These are phyloP conservation scores for Nycticorax nycticorax DNA, from an alignment of 2,113 vertebrate genomes.

Conservation along the genomic window DNA sequence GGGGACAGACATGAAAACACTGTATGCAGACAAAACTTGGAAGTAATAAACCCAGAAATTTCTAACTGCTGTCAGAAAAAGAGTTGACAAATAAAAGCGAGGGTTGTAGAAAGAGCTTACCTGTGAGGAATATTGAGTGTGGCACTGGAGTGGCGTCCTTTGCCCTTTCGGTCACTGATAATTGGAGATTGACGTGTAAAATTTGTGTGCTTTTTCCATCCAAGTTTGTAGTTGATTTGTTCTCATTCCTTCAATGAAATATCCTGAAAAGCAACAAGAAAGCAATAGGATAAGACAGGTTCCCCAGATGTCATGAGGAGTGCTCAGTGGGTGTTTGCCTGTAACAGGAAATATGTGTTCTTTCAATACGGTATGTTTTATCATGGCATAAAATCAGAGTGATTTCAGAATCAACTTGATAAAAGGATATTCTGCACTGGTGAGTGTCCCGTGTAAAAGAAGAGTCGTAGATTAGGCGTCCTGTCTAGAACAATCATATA, in stretches of 20 bases:
- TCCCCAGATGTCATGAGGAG: background rate
- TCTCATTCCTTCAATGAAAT: background rate
- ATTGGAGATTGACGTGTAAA: background rate
- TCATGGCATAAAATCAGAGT: background rate
- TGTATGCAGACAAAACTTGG: background rate
- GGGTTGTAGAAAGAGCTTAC: background rate
- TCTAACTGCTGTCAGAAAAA: background rate
- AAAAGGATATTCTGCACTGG: background rate
- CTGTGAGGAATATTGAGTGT: background rate
- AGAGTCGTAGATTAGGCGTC: background rate
- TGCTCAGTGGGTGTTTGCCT: background rate
- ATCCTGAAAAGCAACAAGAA: background rate
- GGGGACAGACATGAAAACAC: background rate
- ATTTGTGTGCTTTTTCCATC: background rate
- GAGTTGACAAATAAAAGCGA: background rate
- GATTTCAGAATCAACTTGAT: background rate
- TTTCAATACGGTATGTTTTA: background rate
- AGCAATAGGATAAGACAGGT: background rate
- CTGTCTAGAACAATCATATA: background rate
- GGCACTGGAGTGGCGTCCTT: background rate
- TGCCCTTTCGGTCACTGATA: background rate
- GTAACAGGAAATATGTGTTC: background rate
- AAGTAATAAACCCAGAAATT: background rate
- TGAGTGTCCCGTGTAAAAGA: background rate
- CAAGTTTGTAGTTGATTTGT: constrained; percentile 11